Percentiles rank a stretch among this genome's conserved stretches.
These are phyloP conservation scores for Notoglanidium macrostoma DNA, from an alignment of 2,797 vertebrate genomes.

Conservation along the genomic window DNA sequence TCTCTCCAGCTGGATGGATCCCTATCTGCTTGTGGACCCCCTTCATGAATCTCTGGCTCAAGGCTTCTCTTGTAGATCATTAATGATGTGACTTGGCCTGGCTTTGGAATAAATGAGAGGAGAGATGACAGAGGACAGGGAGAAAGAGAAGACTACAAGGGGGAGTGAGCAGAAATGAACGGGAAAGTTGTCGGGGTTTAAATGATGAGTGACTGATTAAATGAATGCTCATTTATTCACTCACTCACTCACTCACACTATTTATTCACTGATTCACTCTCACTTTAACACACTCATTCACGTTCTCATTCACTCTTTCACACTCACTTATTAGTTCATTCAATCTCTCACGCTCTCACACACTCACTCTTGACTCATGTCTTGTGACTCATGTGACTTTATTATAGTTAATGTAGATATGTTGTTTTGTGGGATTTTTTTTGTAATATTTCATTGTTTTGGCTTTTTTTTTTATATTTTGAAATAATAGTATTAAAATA, in stretches of 20 bases:
- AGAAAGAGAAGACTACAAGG: not conserved
- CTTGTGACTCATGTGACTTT: no score
- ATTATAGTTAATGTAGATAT: no score
- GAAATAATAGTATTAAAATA: no score
- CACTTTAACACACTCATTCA: not conserved
- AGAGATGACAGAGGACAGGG: not conserved
- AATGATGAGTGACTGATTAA: not conserved
- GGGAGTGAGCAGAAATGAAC: not conserved
- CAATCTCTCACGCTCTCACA: not conserved
- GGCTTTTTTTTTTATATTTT: no score
- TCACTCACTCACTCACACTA: not conserved
- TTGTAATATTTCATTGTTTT: no score
- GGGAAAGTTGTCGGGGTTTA: not conserved
- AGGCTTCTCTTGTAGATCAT: slow-evolving; percentile 33
- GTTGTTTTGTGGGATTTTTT: no score
- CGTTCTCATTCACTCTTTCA: not conserved
- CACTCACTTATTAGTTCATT: not conserved
- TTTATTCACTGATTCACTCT: not conserved
- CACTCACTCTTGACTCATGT: no score
- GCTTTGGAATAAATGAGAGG: slow-evolving; percentile 23
- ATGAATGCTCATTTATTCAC: not conserved
- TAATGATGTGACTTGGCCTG: slow-evolving; percentile 36
- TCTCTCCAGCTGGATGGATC: slow-evolving; percentile 40
- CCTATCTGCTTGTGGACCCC: slow-evolving; percentile 19
- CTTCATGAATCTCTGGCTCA: slow-evolving; percentile 30